These are phyloP conservation scores for Indicator maculatus DNA, from an alignment of 2,113 vertebrate genomes.

Conservation along the genomic window DNA sequence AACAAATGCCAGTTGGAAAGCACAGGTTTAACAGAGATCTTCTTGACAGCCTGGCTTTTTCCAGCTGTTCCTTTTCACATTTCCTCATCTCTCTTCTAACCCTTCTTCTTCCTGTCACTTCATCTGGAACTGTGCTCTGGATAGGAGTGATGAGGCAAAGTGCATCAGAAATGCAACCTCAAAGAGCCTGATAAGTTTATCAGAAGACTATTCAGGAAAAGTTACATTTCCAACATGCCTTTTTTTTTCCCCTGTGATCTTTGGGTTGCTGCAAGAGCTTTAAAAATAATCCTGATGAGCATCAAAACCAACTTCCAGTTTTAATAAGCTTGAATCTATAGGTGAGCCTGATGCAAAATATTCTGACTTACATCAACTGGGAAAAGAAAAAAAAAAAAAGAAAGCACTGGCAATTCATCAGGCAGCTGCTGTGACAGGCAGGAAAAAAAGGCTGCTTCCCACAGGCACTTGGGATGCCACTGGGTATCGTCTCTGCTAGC, in stretches of 20 bases:
- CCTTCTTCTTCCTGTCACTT: neutral
- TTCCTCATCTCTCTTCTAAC: neutral
- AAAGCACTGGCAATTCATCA: neutral
- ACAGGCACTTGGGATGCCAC: neutral
- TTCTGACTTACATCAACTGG: neutral
- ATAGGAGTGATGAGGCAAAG: neutral
- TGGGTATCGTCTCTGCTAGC: neutral
- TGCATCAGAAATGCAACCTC: neutral
- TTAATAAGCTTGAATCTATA: neutral
- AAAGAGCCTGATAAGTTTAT: neutral
- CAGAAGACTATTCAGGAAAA: neutral
- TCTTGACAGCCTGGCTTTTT: conserved; percentile 2
- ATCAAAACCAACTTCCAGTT: neutral
- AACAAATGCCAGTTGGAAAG: neutral
- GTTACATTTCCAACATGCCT: neutral
- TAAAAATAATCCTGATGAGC: neutral
- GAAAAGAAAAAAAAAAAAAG: neutral
- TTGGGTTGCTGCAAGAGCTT: neutral
- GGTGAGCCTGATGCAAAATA: neutral
- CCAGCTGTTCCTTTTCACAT: conserved; percentile 9
- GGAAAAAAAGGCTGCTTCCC: neutral
- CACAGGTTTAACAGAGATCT: neutral
- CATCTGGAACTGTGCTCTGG: neutral
- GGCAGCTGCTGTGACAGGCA: neutral
- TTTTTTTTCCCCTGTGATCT: neutral